Base-by-base conservation (phyloP, 2,888 invertebrate species). In the Drosophila cracens region DNA sequence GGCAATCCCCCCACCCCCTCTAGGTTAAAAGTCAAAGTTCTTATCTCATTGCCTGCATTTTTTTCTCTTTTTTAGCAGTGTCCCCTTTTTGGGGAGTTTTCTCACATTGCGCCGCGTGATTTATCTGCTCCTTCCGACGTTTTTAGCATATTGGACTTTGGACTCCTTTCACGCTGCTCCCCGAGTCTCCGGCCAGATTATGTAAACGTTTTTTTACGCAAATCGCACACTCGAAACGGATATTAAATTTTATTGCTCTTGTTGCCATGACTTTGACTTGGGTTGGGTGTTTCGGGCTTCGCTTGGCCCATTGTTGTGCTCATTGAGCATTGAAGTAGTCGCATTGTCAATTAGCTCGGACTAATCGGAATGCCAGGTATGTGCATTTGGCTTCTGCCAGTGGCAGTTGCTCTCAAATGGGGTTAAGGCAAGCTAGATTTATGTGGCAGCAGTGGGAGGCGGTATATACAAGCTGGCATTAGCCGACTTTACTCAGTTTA, bases 211-310 rank as follows among this genome's bases (percentile, higher is more conserved):
- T 86, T 74, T 74, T 46, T 67, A 70, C 58, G 70, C 82, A 67
- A 88, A 79, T 88, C 79, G 74, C 74, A 82, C 76, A 90, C 87
- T 87, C 74, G 80, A 84, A 89, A 67, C 82, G 87, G 89, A 87
- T 87, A 87, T 87, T 87, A 87, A 82, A 90, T 84, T 87, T 87
- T 90, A 87, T 87, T 89, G 89, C 87, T 81, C 81, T 75, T 84
- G 87, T 87, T 89, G 79, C 90, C 90, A 87, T 87, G 87, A 78
- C 79, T 87, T 63, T 76, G 56, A 62, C 69, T 64, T 56, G 66
- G 64, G 65, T 56, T 48, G 34, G 34, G 59, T 29, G 29, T 34
- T 38, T 29, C n/a, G 48, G 38, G 33, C 57, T 49, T 36, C 31
- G 66, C 43, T 64, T 46, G 51, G 51, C 65, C 63, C 70, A 70